A percentile compares a stretch with the other conserved stretches of the same genome.
phyloP scores from a whole-genome alignment of 2,888 invertebrate species.

The Pseudococcus viburni region DNA sequence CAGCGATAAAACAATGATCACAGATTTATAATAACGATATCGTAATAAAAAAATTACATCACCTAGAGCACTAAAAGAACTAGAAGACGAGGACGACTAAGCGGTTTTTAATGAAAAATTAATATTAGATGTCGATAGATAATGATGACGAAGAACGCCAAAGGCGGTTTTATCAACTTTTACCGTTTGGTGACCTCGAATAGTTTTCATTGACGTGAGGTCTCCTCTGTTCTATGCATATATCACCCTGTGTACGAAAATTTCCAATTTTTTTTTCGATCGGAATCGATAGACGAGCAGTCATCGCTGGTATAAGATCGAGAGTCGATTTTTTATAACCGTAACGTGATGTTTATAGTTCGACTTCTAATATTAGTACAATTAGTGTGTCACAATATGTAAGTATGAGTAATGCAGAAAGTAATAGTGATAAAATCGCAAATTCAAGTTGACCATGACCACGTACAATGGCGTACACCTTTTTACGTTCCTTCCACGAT shows the following conservation, averaged over 20 bases:
- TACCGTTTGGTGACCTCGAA: conserved; percentile 66
- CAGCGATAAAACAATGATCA: conserved; percentile 53
- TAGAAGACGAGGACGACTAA: conserved; percentile 64
- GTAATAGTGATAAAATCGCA: conserved; percentile 41
- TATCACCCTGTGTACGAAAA: conserved; percentile 38
- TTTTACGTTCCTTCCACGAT: not conserved
- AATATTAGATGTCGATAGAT: conserved; percentile 64
- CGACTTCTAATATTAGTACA: conserved; percentile 29
- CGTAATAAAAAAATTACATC: conserved; percentile 64
- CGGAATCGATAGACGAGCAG: not conserved
- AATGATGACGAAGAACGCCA: conserved; percentile 51
- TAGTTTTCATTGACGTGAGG: conserved; percentile 33
- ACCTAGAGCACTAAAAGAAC: conserved; percentile 59
- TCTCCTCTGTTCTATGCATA: not conserved
- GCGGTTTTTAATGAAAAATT: conserved; percentile 66
- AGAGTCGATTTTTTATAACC: conserved; percentile 6
- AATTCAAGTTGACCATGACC: conserved; percentile 50
- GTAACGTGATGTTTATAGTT: not conserved
- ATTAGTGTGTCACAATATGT: conserved; percentile 33
- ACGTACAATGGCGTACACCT: conserved; percentile 21
- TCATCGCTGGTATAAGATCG: not conserved
- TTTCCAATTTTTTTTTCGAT: conserved; percentile 30
- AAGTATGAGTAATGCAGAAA: not conserved
- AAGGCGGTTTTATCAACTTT: conserved; percentile 56
- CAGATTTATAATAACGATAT: conserved; percentile 54